Percentiles rank a stretch among this genome's conserved stretches.
Conservation (phyloP, 1,140 invertebrate species). For the Diabrotica undecimpunctata region DNA sequence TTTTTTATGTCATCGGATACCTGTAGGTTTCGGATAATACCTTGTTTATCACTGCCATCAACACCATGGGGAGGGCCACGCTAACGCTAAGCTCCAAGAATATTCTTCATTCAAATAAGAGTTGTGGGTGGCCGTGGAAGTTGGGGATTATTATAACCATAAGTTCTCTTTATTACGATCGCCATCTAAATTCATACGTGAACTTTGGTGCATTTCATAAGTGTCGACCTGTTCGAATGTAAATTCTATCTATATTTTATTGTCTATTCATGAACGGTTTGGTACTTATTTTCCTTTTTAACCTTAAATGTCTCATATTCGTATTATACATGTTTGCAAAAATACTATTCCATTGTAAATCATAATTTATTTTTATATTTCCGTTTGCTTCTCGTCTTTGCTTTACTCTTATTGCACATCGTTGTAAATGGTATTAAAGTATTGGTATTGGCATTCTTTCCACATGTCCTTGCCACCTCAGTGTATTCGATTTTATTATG, state of each 20-base stretch:
- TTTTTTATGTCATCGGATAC: slow-evolving; percentile 51
- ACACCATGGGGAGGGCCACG: slow-evolving; percentile 40
- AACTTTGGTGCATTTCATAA: slow-evolving; percentile 9
- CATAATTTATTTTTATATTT: no score
- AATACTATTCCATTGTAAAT: not conserved
- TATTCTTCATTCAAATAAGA: slow-evolving; percentile 19
- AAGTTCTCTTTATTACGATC: slow-evolving; percentile 24
- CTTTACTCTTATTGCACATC: no score
- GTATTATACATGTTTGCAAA: slow-evolving; percentile 3
- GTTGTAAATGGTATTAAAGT: no score
- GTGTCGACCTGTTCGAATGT: slow-evolving; percentile 8
- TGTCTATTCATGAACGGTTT: slow-evolving; percentile 16
- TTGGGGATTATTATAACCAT: slow-evolving; percentile 13
- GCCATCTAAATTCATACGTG: not conserved
- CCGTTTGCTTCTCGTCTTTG: no score
- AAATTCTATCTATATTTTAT: slow-evolving; percentile 9
- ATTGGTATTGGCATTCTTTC: no score
- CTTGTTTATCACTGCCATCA: slow-evolving; percentile 49
- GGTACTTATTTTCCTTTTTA: not conserved
- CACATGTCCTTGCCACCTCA: no score
- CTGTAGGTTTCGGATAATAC: slow-evolving; percentile 47
- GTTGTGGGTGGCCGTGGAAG: slow-evolving; percentile 36
- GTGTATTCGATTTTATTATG: no score
- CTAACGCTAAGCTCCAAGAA: not conserved
- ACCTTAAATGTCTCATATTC: slow-evolving; percentile 6